These are phyloP conservation scores for Meiosimyza platycephala DNA, from an alignment of 2,888 invertebrate species.

Conservation along the genomic window DNA sequence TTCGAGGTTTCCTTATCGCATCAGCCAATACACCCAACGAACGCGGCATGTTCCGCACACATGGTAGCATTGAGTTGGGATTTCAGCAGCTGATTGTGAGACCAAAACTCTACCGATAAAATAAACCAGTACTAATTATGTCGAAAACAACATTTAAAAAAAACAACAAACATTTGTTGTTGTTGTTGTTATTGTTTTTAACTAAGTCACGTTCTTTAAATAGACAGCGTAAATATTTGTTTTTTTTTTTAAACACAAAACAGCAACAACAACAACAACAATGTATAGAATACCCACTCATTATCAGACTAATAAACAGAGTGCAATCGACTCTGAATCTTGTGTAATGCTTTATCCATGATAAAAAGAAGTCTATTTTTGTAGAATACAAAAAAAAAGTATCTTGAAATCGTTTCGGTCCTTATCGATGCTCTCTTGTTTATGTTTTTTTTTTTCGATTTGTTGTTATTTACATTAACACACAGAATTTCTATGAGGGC, in stretches of 20 bases:
- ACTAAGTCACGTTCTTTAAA: slow-evolving; percentile 19
- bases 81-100: not conserved
- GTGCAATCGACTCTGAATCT: too few species aligned
- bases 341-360: too few species aligned
- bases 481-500: too few species aligned
- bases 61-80: not conserved
- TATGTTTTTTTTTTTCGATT: too few species aligned
- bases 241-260: not conserved
- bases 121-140: not conserved
- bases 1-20: slow-evolving; percentile 36
- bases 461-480: too few species aligned
- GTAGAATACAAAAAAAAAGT: too few species aligned
- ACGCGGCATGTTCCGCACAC: too few species aligned
- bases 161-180: not conserved
- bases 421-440: too few species aligned
- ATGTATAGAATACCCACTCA: too few species aligned
- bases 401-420: too few species aligned
- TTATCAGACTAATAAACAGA: too few species aligned
- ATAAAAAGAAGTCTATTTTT: too few species aligned
- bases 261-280: not conserved
- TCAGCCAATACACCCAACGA: not conserved
- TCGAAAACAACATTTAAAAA: not conserved
- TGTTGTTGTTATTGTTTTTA: not conserved
- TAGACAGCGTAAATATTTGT: not conserved
- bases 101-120: not conserved